Evolutionary conservation across 2,797 vertebrate genomes (phyloP).

Genomic region (Chiroxiphia lanceolata): DNA sequence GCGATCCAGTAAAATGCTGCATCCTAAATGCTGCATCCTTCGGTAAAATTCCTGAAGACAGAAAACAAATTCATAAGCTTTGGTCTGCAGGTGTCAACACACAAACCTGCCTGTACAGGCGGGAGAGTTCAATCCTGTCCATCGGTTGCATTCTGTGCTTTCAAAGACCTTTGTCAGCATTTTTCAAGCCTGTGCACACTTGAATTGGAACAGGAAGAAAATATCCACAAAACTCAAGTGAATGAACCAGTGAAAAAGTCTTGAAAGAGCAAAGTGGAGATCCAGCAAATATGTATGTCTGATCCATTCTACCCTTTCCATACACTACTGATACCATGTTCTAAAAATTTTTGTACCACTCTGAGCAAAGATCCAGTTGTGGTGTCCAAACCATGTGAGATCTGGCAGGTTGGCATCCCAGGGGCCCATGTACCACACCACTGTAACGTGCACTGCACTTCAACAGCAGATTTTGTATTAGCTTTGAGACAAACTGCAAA

Average conservation of each 20-base stretch:
- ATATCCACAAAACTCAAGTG: not conserved
- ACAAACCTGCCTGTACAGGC: not conserved
- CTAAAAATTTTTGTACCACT: not conserved
- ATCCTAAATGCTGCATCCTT: not conserved
- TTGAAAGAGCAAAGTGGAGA: not conserved
- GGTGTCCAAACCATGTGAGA: not conserved
- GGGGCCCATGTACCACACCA: not conserved
- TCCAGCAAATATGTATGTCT: not conserved
- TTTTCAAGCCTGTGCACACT: not conserved
- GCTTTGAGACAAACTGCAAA: not conserved
- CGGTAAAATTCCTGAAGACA: not conserved
- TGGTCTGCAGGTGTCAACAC: not conserved
- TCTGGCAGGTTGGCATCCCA: not conserved
- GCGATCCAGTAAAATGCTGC: not conserved
- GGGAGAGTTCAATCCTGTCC: not conserved
- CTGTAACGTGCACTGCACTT: not conserved
- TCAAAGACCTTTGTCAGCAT: not conserved
- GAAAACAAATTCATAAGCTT: not conserved
- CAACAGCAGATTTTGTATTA: not conserved
- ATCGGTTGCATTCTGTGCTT: not conserved
- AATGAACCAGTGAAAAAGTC: not conserved
- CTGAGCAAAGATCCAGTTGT: not conserved
- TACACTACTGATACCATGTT: not conserved
- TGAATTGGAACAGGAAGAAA: not conserved
- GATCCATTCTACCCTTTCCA: not conserved